Conservation (phyloP, 2,113 vertebrate genomes). For the Eulacestoma nigropectus region DNA sequence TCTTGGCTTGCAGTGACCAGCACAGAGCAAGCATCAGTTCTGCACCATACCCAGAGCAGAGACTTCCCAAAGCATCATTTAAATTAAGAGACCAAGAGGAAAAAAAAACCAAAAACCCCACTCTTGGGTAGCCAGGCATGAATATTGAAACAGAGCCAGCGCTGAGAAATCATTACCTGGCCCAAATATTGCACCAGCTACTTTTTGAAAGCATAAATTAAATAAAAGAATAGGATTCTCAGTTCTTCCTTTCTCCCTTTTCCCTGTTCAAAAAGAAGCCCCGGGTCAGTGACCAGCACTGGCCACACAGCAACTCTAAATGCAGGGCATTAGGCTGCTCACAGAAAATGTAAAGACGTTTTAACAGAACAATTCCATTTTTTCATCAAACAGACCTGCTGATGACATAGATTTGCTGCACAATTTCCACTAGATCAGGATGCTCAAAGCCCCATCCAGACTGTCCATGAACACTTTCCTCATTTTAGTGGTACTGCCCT, state of each 20-base stretch:
- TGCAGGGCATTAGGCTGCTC: background rate
- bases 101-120: background rate
- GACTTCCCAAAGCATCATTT: background rate
- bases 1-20: background rate
- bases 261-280: background rate
- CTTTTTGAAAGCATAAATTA: background rate
- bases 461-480: background rate
- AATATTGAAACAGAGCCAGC: background rate
- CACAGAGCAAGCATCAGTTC: background rate
- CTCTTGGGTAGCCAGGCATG: background rate
- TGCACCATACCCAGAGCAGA: background rate
- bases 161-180: background rate
- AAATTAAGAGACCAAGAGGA: background rate
- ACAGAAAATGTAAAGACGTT: background rate
- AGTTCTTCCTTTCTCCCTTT: background rate
- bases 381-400: background rate
- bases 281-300: background rate
- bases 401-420: background rate
- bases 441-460: background rate
- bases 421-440: background rate
- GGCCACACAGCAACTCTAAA: background rate
- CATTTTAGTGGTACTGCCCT: background rate
- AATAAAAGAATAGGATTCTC: background rate
- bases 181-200: background rate
- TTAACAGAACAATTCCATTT: background rate